Conservation (phyloP, 2,888 invertebrate genomes). For the Rhimphoctona megacephalus region DNA sequence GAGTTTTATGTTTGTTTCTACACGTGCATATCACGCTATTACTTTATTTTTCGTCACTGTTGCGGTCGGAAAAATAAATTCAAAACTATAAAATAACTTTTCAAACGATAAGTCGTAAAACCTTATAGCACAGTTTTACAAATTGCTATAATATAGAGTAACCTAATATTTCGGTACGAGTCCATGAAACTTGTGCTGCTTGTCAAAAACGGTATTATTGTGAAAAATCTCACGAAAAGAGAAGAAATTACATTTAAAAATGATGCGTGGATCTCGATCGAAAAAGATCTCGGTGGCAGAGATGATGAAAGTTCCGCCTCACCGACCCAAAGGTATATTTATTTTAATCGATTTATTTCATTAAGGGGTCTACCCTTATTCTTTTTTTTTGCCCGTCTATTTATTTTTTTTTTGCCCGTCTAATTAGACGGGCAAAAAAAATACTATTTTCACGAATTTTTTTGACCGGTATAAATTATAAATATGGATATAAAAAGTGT, state of each 20-base stretch:
- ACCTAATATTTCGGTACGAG: not conserved
- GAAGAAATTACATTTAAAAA: slow-evolving; percentile 54
- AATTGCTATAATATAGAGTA: not conserved
- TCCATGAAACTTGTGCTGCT: not conserved
- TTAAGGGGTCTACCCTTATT: too few relatives aligned
- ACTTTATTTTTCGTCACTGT: not conserved
- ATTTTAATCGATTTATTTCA: not conserved
- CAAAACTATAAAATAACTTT: not conserved
- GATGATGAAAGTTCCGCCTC: slow-evolving; percentile 78
- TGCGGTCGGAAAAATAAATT: not conserved
- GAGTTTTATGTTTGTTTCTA: not conserved
- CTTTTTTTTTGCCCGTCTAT: too few relatives aligned
- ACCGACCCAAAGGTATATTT: slow-evolving; percentile 78
- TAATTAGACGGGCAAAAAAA: too few relatives aligned
- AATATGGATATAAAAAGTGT: too few relatives aligned
- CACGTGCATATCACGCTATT: not conserved
- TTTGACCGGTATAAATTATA: too few relatives aligned
- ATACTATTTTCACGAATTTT: too few relatives aligned
- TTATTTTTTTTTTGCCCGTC: too few relatives aligned
- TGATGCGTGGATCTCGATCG: slow-evolving; percentile 71
- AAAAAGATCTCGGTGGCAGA: slow-evolving; percentile 80
- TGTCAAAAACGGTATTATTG: not conserved
- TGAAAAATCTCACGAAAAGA: not conserved
- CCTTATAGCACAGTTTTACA: not conserved
- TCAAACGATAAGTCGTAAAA: not conserved